Base-by-base conservation (phyloP, 1,140 invertebrate species). In the Anastatus disparis region DNA sequence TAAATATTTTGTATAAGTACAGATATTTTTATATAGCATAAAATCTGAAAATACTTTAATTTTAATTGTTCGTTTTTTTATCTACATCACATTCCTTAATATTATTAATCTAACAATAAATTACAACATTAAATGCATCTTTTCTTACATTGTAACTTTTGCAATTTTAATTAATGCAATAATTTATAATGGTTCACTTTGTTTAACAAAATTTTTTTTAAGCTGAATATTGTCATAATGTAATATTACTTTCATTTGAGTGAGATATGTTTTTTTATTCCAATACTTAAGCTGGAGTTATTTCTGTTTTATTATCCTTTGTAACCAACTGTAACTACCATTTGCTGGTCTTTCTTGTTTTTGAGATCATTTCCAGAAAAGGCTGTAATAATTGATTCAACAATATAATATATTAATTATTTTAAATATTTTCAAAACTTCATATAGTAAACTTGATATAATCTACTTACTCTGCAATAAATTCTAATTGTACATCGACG, bases 281-380 rank as follows among this genome's bases (percentile, higher is more conserved):
- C 0, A 20, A 20, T 24, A 70, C 22, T 80, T 80, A 83, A 38
- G 72, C 78, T 46, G 76, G 20, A 75, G 88, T 80, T 17, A 90
- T 69, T 76, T 91, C 86, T 20, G 94, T 96, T 68, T 90, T 87
- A 77, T 90, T 91, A 75, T 94, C 89, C 79, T 93, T 94, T 8
- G 97, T 99, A n/a, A 95, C 89, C 1, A 99, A 84, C 79, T 97
- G 93, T 26, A 99, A 86, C 93, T 94, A 48, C 97, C 97, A 83
- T 87, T 95, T 38, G 85, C 82, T 52, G 97, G 97, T 35, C 95
- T 88, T n/a, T 92, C 89, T 73, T 92, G 83, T 52, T 89, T 90
- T 78, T 91, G 90, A 7, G 90, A 89, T 96, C 97, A 99, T 78
- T 93, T 91, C 74, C 90, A 87, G 72, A 98, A 93, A 27, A 95